A percentile compares a stretch with the other conserved stretches of the same genome.
Evolutionary conservation across 35 echinoderm and acorn worm genomes (phyloP).

Genomic region (Apostichopus californicus): DNA sequence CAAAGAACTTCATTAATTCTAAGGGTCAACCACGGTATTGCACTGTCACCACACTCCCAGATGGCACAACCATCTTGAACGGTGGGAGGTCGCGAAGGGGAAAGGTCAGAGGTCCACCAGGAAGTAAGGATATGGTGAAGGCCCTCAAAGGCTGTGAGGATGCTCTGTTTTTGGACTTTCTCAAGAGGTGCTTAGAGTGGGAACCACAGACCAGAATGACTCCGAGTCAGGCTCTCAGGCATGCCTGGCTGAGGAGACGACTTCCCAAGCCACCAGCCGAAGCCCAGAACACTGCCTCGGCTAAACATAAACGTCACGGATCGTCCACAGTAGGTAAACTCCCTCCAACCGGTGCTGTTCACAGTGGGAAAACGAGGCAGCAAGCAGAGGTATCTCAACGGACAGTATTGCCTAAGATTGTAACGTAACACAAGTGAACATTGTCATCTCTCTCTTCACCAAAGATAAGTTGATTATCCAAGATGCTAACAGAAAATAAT

Average conservation of each 20-base stretch:
- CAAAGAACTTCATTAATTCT: constrained; percentile 98
- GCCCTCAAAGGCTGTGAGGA: constrained; percentile 97
- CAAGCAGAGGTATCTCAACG: constrained; percentile 66
- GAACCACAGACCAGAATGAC: constrained; percentile 90
- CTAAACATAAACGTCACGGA: constrained; percentile 94
- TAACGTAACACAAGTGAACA: constrained; percentile 62
- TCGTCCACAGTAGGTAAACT: constrained; percentile 92
- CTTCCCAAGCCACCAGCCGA: constrained; percentile 91
- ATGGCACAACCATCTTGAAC: constrained; percentile 86
- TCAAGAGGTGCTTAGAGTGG: constrained; percentile 95
- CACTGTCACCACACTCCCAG: constrained; percentile 89
- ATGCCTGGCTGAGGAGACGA: constrained; percentile 87
- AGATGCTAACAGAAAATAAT: constrained; percentile 26
- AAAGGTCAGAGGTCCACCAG: constrained; percentile 90
- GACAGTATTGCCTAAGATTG: constrained; percentile 98
- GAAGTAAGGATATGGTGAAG: constrained; percentile 95
- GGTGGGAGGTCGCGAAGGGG: constrained; percentile 92
- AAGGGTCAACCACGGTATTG: constrained; percentile 97
- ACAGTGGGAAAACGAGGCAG: constrained; percentile 83
- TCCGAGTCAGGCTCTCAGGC: constrained; percentile 90
- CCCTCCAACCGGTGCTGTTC: constrained; percentile 79
- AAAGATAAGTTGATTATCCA: constrained; percentile 32
- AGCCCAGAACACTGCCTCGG: constrained; percentile 64
- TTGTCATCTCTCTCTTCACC: constrained; percentile 14
- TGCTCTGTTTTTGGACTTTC: constrained; percentile 92